These are phyloP conservation scores for Lycocerus yunnanus DNA, from an alignment of 2,888 invertebrate species.

Conservation along the genomic window DNA sequence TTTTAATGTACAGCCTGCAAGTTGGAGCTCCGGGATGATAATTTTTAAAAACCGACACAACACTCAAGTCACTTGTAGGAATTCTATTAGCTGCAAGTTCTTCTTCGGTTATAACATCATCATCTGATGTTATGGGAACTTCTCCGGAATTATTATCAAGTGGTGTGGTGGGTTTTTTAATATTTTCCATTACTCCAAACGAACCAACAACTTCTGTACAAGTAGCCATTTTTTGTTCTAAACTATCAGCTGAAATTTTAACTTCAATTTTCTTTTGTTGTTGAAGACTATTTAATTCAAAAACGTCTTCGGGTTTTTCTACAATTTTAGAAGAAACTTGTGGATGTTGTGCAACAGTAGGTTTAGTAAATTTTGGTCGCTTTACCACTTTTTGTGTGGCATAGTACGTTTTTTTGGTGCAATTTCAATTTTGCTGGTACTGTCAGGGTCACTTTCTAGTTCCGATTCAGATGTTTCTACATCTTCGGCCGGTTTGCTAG, in stretches of 20 bases:
- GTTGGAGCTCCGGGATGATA: slow-evolving; percentile 82
- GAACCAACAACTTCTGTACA: slow-evolving; percentile 37
- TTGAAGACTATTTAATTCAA: slow-evolving; percentile 58
- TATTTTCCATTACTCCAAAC: slow-evolving; percentile 44
- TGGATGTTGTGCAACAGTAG: slow-evolving; percentile 34
- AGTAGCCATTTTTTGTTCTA: slow-evolving; percentile 35
- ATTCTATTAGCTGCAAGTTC: slow-evolving; percentile 72
- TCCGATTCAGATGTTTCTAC: slow-evolving; percentile 62
- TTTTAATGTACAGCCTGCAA: slow-evolving; percentile 89
- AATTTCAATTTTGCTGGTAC: slow-evolving; percentile 48
- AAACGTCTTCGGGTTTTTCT: slow-evolving; percentile 60
- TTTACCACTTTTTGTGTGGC: slow-evolving; percentile 58
- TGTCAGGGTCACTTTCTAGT: slow-evolving; percentile 66
- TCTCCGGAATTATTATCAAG: slow-evolving; percentile 59
- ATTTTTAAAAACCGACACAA: slow-evolving; percentile 81
- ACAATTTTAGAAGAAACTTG: slow-evolving; percentile 44
- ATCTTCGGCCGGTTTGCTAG: slow-evolving; percentile 48
- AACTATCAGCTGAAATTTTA: slow-evolving; percentile 53
- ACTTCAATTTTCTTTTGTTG: slow-evolving; percentile 60
- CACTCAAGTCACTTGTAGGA: slow-evolving; percentile 70
- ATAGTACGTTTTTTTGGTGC: slow-evolving; percentile 57
- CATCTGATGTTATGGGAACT: slow-evolving; percentile 56
- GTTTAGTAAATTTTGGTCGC: slow-evolving; percentile 61
- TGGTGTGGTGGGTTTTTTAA: slow-evolving; percentile 31
- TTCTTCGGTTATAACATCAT: slow-evolving; percentile 62